Base-by-base conservation (phyloP, 2,113 vertebrate species). In the Micronycteris hirsuta region DNA sequence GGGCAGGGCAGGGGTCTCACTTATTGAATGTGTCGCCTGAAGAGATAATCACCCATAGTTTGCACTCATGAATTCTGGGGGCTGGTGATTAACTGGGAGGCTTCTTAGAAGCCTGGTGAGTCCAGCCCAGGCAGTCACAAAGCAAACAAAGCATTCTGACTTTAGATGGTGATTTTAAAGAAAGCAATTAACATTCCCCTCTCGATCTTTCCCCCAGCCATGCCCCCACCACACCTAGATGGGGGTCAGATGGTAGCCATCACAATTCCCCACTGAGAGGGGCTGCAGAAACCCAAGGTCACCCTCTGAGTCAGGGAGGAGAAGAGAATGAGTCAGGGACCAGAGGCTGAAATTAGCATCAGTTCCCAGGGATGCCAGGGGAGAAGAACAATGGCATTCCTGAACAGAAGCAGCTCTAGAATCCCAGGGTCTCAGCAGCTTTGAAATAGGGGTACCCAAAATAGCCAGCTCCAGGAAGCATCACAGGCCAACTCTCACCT, bases 301-400 rank as follows among this genome's bases (percentile, higher is more conserved):
- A 93, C 65, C 56, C 77, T 83, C 36, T 95, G 97, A 97, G 91
- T 97, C 96, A 95, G 88, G 76, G 54, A 94, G 54, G 61, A 90
- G 76, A 96, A 78, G 41, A 95, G 95, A 91, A 96, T 98, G 97
- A 98, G 94, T 98, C 97, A 98, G 96, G 96, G 67, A 96, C 73
- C n/a, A 86, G 83, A 96, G 36, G 89, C 94, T 90, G 96, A 96
- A 98, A 97, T 98, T 96, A 96, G 97, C 95, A 96, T 89, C 96
- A 76, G 38, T 97, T 97, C 96, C 94, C 93, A 93, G 93, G 71
- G 96, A 93, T 84, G 89, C 28, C 0, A 4, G 41, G 67, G 73
- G 82, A 92, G 78, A 1, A 80, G 89, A 76, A 97, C 92, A 93
- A 83, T 89, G 78, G 78, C 45, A 86, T 94, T 97, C 88, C 96